Base-by-base conservation (phyloP, 2,113 vertebrate species). In the Collichthys lucidus region DNA sequence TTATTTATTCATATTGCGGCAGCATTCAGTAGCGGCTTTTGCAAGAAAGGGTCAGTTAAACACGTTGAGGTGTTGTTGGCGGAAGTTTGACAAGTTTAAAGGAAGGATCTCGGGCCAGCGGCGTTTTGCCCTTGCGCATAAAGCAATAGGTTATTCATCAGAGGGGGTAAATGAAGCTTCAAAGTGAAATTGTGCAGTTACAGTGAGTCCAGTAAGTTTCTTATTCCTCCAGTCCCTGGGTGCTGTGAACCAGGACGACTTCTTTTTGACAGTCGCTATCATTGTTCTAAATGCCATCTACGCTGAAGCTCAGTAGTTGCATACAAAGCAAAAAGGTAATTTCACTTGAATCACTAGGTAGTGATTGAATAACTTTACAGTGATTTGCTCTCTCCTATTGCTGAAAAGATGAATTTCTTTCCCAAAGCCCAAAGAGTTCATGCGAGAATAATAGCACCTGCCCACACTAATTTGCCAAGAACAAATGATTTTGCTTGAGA, bases 1-100 rank as follows among this genome's bases (percentile, higher is more conserved):
- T 93, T 94, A 94, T 94, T 91, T 93, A 94, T 93, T 92, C 91
- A 92, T 85, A 92, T 89, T 85, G 85, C 88, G 26, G 89, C 81
- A 57, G 89, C 85, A 56, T 89, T 90, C 85, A 80, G 80, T 79
- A 5, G 82, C 80, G 40, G 59, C n/a, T 80, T 88, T 78, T 79
- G 89, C 80, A 71, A 59, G 72, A 62, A 82, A 53, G 83, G 89
- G 91, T 94, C 92, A 91, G 87, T 92, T 91, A 85, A 93, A 90
- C 86, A 91, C 61, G 71, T 26, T 2, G 67, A 76, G 74, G 77
- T 77, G 81, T 80, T 83, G 73, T 80, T 46, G 46, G 53, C 59
- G 78, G 82, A 83, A 82, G 80, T 69, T 35, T 74, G 74, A 88
- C 77, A 79, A 49, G 77, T 77, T 83, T 72, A 84, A 73, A 74